These are phyloP conservation scores for Microplitis demolitor DNA, from an alignment of 1,140 invertebrate genomes.

Conservation along the genomic window DNA sequence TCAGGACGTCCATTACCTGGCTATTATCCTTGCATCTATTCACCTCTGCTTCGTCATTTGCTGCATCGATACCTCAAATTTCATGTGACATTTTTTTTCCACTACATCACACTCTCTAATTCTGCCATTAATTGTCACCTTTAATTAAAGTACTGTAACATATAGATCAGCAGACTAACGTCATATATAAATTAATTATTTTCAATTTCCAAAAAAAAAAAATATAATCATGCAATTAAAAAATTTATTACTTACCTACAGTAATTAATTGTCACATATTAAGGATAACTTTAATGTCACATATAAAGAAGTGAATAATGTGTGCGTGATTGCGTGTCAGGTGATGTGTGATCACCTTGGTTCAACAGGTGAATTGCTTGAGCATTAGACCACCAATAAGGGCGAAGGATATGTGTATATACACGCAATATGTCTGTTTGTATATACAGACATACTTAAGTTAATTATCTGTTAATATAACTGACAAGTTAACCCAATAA, in stretches of 20 bases:
- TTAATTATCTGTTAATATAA: not conserved
- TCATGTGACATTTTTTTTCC: not conserved
- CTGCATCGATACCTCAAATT: constrained; percentile 14
- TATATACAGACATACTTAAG: not conserved
- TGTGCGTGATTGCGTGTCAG: not conserved
- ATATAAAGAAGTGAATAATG: not conserved
- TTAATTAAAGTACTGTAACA: not conserved
- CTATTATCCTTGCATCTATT: constrained; percentile 43
- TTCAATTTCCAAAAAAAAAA: too few relatives aligned
- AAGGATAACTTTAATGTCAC: too few relatives aligned
- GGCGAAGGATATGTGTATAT: not conserved
- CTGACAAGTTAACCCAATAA: constrained; percentile 4
- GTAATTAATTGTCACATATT: too few relatives aligned
- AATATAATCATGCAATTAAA: too few relatives aligned
- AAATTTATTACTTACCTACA: too few relatives aligned
- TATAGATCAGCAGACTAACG: too few relatives aligned
- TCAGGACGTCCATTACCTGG: constrained; percentile 48
- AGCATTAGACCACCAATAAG: not conserved
- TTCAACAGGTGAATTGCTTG: constrained; percentile 1
- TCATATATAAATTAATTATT: too few relatives aligned
- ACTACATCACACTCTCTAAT: constrained; percentile 24
- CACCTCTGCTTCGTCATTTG: constrained; percentile 6
- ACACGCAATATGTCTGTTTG: constrained; percentile 1
- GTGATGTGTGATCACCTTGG: not conserved
- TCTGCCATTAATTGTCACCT: not conserved